Conservation (phyloP, 1,140 invertebrate species). For the Bombus cullumanus region DNA sequence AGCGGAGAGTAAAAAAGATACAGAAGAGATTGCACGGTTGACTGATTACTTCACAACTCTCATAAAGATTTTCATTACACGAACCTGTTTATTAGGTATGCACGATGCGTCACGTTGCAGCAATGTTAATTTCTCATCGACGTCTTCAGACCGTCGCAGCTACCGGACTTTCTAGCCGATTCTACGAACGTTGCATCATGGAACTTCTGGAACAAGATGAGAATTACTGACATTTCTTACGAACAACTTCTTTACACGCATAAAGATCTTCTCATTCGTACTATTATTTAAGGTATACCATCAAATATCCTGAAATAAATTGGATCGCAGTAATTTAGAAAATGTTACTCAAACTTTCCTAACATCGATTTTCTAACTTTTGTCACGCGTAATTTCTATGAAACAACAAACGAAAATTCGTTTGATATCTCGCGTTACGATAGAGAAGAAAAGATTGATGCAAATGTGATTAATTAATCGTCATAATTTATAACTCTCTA, state of each 20-base stretch:
- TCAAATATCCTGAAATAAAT: too few species aligned
- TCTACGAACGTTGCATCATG: neutral
- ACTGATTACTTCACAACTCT: slow-evolving; percentile 33
- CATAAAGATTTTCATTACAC: slow-evolving; percentile 57
- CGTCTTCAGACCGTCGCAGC: slow-evolving; percentile 3
- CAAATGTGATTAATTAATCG: too few species aligned
- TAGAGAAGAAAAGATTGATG: too few species aligned
- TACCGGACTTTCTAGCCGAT: slow-evolving; percentile 38
- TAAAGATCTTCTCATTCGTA: too few species aligned
- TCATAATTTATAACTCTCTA: too few species aligned
- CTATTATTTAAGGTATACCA: too few species aligned
- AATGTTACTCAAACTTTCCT: too few species aligned
- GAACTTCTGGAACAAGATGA: neutral
- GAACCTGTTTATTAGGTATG: slow-evolving; percentile 53
- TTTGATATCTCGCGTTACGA: too few species aligned
- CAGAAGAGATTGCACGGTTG: slow-evolving; percentile 32
- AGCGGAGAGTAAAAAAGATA: neutral
- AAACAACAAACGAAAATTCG: too few species aligned
- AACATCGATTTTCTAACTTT: too few species aligned
- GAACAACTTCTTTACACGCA: neutral
- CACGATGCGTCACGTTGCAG: slow-evolving; percentile 40
- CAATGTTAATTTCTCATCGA: slow-evolving; percentile 46
- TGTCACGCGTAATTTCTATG: too few species aligned
- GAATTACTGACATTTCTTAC: neutral
- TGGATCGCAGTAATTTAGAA: too few species aligned